These are phyloP conservation scores for Nothura maculosa DNA, from an alignment of 2,797 vertebrate species.

Conservation along the genomic window DNA sequence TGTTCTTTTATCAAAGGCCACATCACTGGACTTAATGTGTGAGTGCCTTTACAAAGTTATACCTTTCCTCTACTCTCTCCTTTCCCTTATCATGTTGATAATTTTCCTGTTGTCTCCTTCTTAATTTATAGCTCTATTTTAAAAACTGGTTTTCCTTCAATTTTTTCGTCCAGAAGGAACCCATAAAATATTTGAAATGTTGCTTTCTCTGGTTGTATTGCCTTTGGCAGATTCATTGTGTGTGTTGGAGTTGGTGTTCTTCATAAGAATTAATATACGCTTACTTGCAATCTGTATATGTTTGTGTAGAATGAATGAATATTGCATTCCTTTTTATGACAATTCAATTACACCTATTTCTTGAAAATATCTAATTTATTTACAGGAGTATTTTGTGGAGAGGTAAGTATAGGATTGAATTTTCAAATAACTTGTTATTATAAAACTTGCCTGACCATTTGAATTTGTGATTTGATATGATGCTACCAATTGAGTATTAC, in stretches of 20 bases:
- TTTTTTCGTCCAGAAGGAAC: conserved; percentile 63
- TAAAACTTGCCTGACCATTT: conserved; percentile 5
- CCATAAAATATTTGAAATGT: conserved; percentile 52
- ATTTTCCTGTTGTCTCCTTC: conserved; percentile 19
- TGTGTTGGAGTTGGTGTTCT: conserved; percentile 64
- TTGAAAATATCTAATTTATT: conserved; percentile 61
- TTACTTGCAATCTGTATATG: conserved; percentile 67
- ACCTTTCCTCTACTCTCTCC: background rate
- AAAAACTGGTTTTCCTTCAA: conserved; percentile 59
- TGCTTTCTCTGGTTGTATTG: conserved; percentile 73
- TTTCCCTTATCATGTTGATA: background rate
- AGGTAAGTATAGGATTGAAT: conserved; percentile 42
- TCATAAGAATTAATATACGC: conserved; percentile 75
- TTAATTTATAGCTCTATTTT: conserved; percentile 67
- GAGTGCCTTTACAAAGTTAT: conserved; percentile 7
- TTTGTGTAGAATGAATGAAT: conserved; percentile 75
- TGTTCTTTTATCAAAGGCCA: background rate
- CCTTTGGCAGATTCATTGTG: conserved; percentile 70
- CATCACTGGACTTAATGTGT: background rate
- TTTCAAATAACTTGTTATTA: conserved; percentile 44
- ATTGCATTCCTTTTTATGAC: conserved; percentile 66
- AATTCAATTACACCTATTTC: conserved; percentile 74
- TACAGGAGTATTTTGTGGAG: conserved; percentile 19
- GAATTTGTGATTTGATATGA: background rate
- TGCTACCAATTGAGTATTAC: background rate